Evolutionary conservation across 1,140 invertebrate species (phyloP).

Genomic region (Steinernema feltiae): DNA sequence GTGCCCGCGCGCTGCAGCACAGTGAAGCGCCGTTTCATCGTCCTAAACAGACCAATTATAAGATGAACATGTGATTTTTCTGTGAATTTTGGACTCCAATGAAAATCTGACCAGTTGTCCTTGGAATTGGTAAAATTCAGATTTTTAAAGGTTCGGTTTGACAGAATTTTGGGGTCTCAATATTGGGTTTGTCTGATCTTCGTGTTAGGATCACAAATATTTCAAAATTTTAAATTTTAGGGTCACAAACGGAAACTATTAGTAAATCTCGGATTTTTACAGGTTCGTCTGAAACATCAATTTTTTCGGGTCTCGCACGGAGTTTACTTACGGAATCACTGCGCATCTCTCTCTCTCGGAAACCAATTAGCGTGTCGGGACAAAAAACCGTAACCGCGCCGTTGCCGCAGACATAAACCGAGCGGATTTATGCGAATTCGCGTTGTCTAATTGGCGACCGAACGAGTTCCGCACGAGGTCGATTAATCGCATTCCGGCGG

Average conservation of each 20-base stretch:
- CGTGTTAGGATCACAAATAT: no score
- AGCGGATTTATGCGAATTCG: not conserved
- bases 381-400: not conserved
- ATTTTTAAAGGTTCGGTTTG: not conserved
- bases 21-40: slow-evolving; percentile 65
- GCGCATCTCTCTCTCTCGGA: no score
- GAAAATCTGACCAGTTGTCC: no score
- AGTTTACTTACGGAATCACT: no score
- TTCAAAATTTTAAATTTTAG: no score
- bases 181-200: no score
- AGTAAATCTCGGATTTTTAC: no score
- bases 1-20: slow-evolving; percentile 63
- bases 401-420: not conserved
- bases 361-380: no score
- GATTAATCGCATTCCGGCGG: not conserved
- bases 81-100: not conserved
- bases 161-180: not conserved
- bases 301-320: no score
- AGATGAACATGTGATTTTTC: slow-evolving; percentile 18
- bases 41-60: slow-evolving; percentile 63
- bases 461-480: not conserved
- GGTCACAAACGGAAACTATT: no score
- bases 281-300: no score
- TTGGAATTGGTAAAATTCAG: not conserved
- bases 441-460: not conserved